phyloP scores from a whole-genome alignment of 2,113 vertebrate species.

The Nesogale talazaci region DNA sequence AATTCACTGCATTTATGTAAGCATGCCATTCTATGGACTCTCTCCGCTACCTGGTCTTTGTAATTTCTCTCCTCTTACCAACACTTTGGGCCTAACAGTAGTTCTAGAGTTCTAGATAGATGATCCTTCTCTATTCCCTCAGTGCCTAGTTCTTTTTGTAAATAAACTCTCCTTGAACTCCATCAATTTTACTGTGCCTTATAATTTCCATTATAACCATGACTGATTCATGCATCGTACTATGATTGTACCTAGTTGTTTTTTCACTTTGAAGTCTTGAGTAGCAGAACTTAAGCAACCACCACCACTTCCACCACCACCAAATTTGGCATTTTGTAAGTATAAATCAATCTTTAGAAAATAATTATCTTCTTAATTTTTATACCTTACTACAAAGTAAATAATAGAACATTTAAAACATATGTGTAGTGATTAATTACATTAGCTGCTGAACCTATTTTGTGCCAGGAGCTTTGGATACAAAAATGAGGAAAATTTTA shows the following conservation, averaged over 20 bases:
- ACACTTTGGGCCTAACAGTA: background rate
- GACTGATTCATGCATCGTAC: background rate
- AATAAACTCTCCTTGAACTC: background rate
- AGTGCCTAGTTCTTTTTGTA: background rate
- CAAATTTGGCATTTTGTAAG: conserved; percentile 71
- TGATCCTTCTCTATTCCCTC: background rate
- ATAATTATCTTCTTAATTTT: conserved; percentile 75
- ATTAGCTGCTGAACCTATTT: background rate
- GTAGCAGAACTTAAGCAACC: conserved; percentile 78
- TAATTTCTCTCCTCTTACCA: background rate
- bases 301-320: conserved; percentile 70
- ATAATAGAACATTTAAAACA: conserved; percentile 28
- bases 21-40: background rate
- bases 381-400: conserved; percentile 79
- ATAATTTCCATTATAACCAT: background rate
- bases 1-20: background rate
- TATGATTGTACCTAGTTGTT: background rate
- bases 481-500: background rate
- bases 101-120: background rate
- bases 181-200: background rate
- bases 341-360: conserved; percentile 81
- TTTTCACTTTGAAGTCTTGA: conserved; percentile 72
- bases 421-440: background rate
- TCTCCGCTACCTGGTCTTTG: background rate
- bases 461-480: background rate